phyloP scores from a whole-genome alignment of 2,888 invertebrate genomes.

The Drosophila differens region DNA sequence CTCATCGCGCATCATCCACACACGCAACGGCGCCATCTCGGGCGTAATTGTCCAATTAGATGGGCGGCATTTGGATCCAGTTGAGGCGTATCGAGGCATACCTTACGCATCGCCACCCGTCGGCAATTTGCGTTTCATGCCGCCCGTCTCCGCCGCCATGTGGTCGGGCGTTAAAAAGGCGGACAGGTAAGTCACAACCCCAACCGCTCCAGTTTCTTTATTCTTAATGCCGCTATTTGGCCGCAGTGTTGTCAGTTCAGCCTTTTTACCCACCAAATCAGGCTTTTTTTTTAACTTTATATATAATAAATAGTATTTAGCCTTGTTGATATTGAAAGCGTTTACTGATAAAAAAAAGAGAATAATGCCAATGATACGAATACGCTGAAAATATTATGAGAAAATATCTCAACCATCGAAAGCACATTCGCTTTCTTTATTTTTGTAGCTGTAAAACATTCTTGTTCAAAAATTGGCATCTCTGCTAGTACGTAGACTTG shows the following conservation, averaged over 20 bases:
- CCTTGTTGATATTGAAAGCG: neutral
- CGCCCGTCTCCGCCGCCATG: conserved; percentile 96
- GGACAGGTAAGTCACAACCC: conserved; percentile 86
- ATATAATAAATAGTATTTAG: neutral
- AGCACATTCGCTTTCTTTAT: neutral
- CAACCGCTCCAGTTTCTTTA: conserved; percentile 11
- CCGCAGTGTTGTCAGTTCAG: neutral
- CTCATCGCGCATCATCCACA: conserved; percentile 93
- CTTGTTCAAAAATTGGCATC: neutral
- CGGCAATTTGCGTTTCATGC: conserved; percentile 96
- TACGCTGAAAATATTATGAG: neutral
- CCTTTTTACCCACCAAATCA: neutral
- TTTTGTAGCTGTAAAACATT: neutral
- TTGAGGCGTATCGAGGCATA: conserved; percentile 96
- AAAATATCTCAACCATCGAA: neutral
- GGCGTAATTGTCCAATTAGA: conserved; percentile 94
- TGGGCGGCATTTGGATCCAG: conserved; percentile 92
- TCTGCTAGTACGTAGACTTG: neutral
- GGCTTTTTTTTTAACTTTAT: neutral
- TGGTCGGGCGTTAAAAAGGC: conserved; percentile 96
- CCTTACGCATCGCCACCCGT: conserved; percentile 97
- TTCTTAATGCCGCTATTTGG: conserved; percentile 19
- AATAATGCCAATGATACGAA: neutral
- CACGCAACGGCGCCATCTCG: conserved; percentile 94
- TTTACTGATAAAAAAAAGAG: neutral